phyloP scores from a whole-genome alignment of 2,888 invertebrate species.

The Eutolmus rufibarbis region DNA sequence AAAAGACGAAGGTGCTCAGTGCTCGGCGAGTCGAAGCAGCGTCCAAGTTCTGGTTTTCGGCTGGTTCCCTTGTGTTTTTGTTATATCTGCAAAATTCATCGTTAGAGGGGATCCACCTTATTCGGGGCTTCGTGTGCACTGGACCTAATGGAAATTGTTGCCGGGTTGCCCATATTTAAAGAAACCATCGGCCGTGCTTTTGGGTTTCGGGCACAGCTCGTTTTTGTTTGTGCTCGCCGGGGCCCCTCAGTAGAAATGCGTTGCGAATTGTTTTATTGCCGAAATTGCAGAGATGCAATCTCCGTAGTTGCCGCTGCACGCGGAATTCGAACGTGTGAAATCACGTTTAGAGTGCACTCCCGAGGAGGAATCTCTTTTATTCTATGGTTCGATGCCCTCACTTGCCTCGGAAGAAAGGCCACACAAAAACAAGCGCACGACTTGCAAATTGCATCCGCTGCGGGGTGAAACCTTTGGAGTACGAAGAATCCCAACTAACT shows the following conservation, averaged over 20 bases:
- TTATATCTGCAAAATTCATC: constrained; percentile 28
- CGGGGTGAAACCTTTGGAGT: neutral
- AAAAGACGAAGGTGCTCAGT: neutral
- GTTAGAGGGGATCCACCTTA: constrained; percentile 37
- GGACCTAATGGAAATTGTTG: constrained; percentile 22
- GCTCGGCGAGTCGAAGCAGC: neutral
- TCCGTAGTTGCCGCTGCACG: constrained; percentile 38
- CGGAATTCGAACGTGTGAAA: constrained; percentile 29
- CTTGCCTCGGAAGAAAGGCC: neutral
- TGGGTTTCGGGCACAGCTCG: neutral
- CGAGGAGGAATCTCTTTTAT: neutral
- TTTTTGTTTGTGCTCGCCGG: neutral
- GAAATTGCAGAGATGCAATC: constrained; percentile 33
- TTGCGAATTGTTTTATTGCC: constrained; percentile 37
- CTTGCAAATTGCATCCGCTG: constrained; percentile 18
- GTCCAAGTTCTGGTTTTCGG: neutral
- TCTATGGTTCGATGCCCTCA: constrained; percentile 47
- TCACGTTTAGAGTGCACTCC: neutral
- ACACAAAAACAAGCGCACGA: neutral
- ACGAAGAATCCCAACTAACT: neutral
- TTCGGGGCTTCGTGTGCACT: neutral
- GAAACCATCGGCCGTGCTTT: neutral
- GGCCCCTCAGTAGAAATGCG: constrained; percentile 21
- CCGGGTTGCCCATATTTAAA: constrained; percentile 4
- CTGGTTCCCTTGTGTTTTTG: neutral